Percentiles rank a stretch among this genome's conserved stretches.
Evolutionary conservation across 2,113 vertebrate genomes (phyloP).

Genomic region (Ranitomeya imitator): DNA sequence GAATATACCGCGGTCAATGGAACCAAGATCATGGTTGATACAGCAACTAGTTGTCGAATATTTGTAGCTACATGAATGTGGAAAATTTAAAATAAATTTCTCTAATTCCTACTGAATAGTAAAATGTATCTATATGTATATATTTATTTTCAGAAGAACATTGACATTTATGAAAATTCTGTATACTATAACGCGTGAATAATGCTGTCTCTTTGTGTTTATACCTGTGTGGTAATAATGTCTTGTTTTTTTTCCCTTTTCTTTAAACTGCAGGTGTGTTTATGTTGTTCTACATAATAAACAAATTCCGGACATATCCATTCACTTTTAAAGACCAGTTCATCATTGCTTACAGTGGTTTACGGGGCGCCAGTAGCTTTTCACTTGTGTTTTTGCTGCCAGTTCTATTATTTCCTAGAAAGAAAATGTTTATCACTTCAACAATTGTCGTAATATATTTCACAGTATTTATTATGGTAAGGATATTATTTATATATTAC

Average conservation of each 20-base stretch:
- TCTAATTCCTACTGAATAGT: background rate
- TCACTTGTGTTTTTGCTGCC: conserved; percentile 93
- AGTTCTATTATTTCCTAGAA: conserved; percentile 78
- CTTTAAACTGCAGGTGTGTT: conserved; percentile 79
- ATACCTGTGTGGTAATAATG: background rate
- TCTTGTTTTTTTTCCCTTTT: background rate
- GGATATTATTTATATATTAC: conserved; percentile 23
- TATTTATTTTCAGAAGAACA: background rate
- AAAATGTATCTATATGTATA: background rate
- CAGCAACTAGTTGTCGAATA: background rate
- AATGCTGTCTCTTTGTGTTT: background rate
- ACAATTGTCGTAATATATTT: conserved; percentile 91
- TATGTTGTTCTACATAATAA: conserved; percentile 88
- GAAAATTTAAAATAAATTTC: background rate
- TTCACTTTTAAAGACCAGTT: conserved; percentile 93
- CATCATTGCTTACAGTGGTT: conserved; percentile 90
- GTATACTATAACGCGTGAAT: no score
- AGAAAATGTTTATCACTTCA: conserved; percentile 88
- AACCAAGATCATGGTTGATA: background rate
- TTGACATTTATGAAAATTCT: background rate
- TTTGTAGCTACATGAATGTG: background rate
- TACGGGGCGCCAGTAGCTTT: conserved; percentile 92
- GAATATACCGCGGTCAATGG: no score
- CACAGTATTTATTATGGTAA: conserved; percentile 93
- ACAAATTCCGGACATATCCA: conserved; percentile 91